phyloP scores from a whole-genome alignment of 1,140 invertebrate species.

The Limonius californicus region DNA sequence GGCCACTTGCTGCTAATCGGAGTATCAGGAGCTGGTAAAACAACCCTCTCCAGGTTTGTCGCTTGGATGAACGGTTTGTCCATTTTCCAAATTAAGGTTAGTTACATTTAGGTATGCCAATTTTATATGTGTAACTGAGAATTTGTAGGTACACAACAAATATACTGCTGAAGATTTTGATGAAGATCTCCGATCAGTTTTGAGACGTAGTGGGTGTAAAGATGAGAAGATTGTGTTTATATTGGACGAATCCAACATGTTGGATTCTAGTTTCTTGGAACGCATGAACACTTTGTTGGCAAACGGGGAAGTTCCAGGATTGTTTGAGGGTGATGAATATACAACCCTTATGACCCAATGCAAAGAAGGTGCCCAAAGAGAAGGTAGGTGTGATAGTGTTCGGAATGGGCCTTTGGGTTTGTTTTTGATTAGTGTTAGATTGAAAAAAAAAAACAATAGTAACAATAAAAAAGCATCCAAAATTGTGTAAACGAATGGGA shows the following conservation, averaged over 20 bases:
- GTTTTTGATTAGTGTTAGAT: too few relatives aligned
- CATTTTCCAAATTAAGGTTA: constrained; percentile 91
- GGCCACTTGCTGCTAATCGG: constrained; percentile 96
- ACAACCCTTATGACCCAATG: constrained; percentile 99
- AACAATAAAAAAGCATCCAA: too few relatives aligned
- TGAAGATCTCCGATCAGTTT: constrained; percentile 92
- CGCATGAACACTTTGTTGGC: constrained; percentile 98
- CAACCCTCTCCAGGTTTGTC: constrained; percentile 96
- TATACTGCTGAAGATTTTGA: constrained; percentile 98
- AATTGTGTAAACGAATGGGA: too few relatives aligned
- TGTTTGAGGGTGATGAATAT: constrained; percentile 94
- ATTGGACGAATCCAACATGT: constrained; percentile 97
- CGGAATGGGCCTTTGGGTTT: too few relatives aligned
- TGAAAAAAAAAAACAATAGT: too few relatives aligned
- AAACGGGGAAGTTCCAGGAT: constrained; percentile 96
- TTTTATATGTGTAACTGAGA: not conserved
- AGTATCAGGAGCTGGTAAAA: constrained; percentile 97
- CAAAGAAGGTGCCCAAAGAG: constrained; percentile 96
- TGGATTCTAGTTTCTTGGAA: constrained; percentile 98
- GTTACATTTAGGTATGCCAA: constrained; percentile 9
- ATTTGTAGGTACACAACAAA: constrained; percentile 90
- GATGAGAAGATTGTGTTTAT: constrained; percentile 99
- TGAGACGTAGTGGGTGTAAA: constrained; percentile 93
- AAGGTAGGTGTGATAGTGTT: constrained; percentile 58
- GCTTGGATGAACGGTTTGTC: constrained; percentile 99